A percentile compares a stretch with the other conserved stretches of the same genome.
Evolutionary conservation across 2,113 vertebrate species (phyloP).

Genomic region (Ochotona curzoniae): DNA sequence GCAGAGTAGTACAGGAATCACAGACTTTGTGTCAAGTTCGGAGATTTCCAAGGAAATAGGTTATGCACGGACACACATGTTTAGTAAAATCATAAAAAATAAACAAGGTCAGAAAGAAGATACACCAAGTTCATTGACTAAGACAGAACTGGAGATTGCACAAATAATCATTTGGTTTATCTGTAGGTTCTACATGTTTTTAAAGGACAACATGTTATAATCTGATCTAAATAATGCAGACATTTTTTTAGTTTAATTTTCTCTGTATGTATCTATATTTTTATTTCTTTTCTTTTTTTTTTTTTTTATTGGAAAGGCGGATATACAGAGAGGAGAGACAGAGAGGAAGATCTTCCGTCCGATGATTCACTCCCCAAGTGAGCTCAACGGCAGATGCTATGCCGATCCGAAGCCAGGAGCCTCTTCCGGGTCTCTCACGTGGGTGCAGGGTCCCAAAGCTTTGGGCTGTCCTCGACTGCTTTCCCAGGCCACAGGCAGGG

Average conservation of each 20-base stretch:
- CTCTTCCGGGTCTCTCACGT: too few relatives aligned
- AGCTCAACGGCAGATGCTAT: too few relatives aligned
- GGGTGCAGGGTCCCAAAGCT: too few relatives aligned
- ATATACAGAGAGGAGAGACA: too few relatives aligned
- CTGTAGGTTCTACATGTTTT: neutral
- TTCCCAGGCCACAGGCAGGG: too few relatives aligned
- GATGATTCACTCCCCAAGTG: too few relatives aligned
- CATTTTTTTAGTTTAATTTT: neutral
- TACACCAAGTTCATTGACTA: neutral
- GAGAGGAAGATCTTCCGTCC: too few relatives aligned
- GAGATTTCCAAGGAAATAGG: neutral
- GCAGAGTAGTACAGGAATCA: neutral
- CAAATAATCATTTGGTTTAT: neutral
- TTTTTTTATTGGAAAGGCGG: too few relatives aligned
- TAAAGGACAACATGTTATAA: neutral
- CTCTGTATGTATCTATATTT: neutral
- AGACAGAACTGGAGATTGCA: neutral
- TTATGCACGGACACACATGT: neutral
- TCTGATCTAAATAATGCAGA: neutral
- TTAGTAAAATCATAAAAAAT: neutral
- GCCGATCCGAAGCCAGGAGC: too few relatives aligned
- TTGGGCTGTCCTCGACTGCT: too few relatives aligned
- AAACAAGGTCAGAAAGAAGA: neutral
- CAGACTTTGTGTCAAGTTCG: neutral
- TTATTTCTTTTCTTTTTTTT: neutral